Evolutionary conservation across 2,888 invertebrate genomes (phyloP).

Genomic region (Dynastes grantii): DNA sequence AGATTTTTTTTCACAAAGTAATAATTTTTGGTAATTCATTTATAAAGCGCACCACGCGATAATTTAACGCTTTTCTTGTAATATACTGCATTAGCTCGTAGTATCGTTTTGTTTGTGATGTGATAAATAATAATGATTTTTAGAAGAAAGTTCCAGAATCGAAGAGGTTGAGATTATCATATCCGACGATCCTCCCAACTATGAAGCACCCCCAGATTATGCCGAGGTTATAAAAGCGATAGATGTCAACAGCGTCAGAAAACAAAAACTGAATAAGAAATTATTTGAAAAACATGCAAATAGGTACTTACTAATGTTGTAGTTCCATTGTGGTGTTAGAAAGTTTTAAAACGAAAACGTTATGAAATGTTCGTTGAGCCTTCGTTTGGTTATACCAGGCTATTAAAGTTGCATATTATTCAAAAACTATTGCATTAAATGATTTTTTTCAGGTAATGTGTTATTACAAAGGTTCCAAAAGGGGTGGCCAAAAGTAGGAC

Average conservation of each 20-base stretch:
- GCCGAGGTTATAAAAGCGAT: slow-evolving; percentile 74
- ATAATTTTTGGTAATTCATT: not conserved
- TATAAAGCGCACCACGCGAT: no score
- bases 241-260: not conserved
- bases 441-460: no score
- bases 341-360: not conserved
- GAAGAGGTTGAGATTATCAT: slow-evolving; percentile 72
- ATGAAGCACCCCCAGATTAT: slow-evolving; percentile 82
- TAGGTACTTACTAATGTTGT: slow-evolving; percentile 2
- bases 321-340: not conserved
- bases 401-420: no score
- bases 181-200: slow-evolving; percentile 78
- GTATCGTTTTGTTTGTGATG: no score
- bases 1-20: slow-evolving; percentile 24
- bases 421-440: no score
- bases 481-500: no score
- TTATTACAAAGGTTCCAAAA: no score
- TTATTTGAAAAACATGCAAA: slow-evolving; percentile 4
- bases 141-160: slow-evolving; percentile 65
- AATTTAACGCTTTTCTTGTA: slow-evolving; percentile 49
- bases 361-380: no score
- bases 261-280: slow-evolving; percentile 4
- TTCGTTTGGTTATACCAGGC: no score
- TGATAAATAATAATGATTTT: slow-evolving; percentile 24
- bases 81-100: not conserved